A percentile compares a stretch with the other conserved stretches of the same genome.
phyloP scores from a whole-genome alignment of 2,113 vertebrate genomes.

The Chelonoidis abingdonii region DNA sequence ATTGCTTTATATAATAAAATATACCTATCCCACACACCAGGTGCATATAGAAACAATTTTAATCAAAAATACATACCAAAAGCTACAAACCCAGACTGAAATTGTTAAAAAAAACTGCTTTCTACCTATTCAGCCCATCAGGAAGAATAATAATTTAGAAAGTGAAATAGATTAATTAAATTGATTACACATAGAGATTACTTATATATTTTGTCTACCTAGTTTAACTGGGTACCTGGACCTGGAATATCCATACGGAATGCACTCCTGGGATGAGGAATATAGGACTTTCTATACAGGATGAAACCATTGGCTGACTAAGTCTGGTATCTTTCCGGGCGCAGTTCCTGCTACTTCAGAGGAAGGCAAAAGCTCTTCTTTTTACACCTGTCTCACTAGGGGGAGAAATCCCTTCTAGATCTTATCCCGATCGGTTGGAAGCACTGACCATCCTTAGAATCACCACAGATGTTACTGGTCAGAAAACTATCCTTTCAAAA shows the following conservation, averaged over 20 bases:
- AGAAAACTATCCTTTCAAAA: not conserved
- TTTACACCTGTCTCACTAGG: not conserved
- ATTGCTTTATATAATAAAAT: not conserved
- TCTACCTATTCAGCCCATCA: not conserved
- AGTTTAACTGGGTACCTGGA: not conserved
- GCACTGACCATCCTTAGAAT: not conserved
- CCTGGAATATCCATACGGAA: slow-evolving; percentile 1
- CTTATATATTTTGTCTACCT: slow-evolving; percentile 1
- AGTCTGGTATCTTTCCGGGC: not conserved
- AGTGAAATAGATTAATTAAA: not conserved
- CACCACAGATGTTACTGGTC: not conserved
- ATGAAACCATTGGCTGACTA: not conserved
- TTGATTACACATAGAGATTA: slow-evolving; percentile 1
- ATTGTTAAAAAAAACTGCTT: not conserved
- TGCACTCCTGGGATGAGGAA: not conserved
- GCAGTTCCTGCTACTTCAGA: not conserved
- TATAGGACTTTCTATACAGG: not conserved
- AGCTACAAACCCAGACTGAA: not conserved
- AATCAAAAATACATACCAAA: not conserved
- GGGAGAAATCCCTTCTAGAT: not conserved
- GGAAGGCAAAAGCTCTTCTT: not conserved
- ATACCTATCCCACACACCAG: not conserved
- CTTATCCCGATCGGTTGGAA: not conserved
- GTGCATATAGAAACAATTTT: not conserved
- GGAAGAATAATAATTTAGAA: slow-evolving; percentile 1